These are phyloP conservation scores for Nipponacmea schrenckii DNA, from an alignment of 2,888 invertebrate species.

Conservation along the genomic window DNA sequence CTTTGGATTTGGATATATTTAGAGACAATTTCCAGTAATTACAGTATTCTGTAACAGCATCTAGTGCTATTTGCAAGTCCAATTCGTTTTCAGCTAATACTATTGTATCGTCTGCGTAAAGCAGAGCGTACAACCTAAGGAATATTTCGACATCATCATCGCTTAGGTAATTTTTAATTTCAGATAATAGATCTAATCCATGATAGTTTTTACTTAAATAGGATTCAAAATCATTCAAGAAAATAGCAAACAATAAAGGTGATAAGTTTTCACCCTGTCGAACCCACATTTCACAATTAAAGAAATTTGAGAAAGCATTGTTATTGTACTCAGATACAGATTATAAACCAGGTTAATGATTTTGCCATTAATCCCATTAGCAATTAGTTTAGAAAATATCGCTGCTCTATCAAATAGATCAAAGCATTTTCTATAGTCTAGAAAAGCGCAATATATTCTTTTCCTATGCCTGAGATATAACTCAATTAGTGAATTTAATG, in stretches of 20 bases:
- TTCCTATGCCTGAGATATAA: background rate
- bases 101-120: too few species aligned
- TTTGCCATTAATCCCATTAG: background rate
- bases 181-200: too few species aligned
- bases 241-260: background rate
- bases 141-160: too few species aligned
- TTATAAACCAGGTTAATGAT: background rate
- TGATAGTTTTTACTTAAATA: too few species aligned
- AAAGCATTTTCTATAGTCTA: constrained; percentile 10
- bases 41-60: too few species aligned
- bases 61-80: too few species aligned
- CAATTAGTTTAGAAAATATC: constrained; percentile 8
- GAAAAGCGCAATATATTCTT: background rate
- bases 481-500: background rate
- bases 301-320: background rate
- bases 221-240: too few species aligned
- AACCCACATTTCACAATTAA: background rate
- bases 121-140: too few species aligned
- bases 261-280: background rate
- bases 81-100: too few species aligned
- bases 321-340: background rate
- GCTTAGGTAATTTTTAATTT: too few species aligned
- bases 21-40: too few species aligned
- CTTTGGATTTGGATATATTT: too few species aligned
- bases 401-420: constrained; percentile 14